A percentile compares a stretch with the other conserved stretches of the same genome.
phyloP scores from a whole-genome alignment of 2,113 vertebrate species.

The Sarotherodon lohbergeri region DNA sequence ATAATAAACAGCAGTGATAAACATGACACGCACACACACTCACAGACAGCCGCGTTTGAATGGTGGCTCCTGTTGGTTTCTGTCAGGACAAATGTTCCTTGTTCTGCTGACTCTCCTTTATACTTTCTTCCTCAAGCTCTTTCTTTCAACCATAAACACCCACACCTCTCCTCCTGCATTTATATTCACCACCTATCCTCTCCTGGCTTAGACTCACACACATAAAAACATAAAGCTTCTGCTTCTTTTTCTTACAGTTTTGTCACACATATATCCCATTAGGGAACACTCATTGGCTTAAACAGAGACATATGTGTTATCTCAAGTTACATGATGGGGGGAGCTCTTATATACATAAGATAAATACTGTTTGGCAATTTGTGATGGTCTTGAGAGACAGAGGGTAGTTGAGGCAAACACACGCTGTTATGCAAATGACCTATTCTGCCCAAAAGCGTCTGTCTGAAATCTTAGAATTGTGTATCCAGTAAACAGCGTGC shows the following conservation, averaged over 20 bases:
- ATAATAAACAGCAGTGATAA: slow-evolving; percentile 57
- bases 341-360: neutral
- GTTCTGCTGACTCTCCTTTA: slow-evolving; percentile 11
- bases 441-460: neutral
- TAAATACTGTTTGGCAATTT: slow-evolving; percentile 7
- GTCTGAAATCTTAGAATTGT: slow-evolving; percentile 4
- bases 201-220: neutral
- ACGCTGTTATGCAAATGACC: slow-evolving; percentile 4
- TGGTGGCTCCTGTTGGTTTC: slow-evolving; percentile 23
- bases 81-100: slow-evolving; percentile 41
- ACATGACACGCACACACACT: slow-evolving; percentile 32
- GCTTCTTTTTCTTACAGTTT: neutral
- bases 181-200: neutral
- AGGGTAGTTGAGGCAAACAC: neutral
- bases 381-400: neutral
- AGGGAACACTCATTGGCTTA: neutral
- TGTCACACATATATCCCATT: neutral
- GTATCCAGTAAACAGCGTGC: slow-evolving; percentile 6
- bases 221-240: neutral
- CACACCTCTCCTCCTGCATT: neutral
- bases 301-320: slow-evolving; percentile 25
- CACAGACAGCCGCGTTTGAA: neutral
- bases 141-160: neutral
- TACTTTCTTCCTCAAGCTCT: neutral
- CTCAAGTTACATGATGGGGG: slow-evolving; percentile 13